Percentiles rank a stretch among this genome's conserved stretches.
Conservation (phyloP, 1,140 invertebrate genomes). For the Saxidomus purpurata region DNA sequence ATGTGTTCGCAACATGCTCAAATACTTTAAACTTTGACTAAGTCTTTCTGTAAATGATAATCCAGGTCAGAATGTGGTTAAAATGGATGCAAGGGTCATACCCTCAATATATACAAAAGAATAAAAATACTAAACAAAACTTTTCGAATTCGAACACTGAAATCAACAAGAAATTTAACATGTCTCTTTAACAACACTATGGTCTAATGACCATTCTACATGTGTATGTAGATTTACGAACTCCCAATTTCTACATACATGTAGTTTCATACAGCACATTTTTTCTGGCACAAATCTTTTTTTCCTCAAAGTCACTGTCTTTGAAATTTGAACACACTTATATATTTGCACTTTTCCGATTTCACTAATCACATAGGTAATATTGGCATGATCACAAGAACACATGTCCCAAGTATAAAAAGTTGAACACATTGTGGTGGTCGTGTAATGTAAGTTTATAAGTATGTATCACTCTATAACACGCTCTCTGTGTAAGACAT, state of each 20-base stretch:
- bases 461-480: slow-evolving; percentile 25
- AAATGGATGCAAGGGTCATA: background rate
- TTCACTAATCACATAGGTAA: background rate
- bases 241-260: background rate
- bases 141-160: background rate
- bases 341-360: background rate
- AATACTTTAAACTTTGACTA: background rate
- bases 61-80: background rate
- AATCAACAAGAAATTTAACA: no score
- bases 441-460: background rate
- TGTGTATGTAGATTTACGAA: background rate
- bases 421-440: background rate
- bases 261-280: background rate
- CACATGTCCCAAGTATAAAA: background rate
- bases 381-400: background rate
- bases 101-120: background rate
- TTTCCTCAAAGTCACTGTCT: background rate
- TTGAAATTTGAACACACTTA: background rate
- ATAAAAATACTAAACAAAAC: background rate
- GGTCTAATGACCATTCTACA: background rate
- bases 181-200: background rate
- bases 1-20: background rate
- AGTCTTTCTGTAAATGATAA: no score
- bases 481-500: slow-evolving; percentile 64
- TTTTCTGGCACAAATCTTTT: background rate